phyloP scores from a whole-genome alignment of 2,888 invertebrate species.

The Acleris sparsana region DNA sequence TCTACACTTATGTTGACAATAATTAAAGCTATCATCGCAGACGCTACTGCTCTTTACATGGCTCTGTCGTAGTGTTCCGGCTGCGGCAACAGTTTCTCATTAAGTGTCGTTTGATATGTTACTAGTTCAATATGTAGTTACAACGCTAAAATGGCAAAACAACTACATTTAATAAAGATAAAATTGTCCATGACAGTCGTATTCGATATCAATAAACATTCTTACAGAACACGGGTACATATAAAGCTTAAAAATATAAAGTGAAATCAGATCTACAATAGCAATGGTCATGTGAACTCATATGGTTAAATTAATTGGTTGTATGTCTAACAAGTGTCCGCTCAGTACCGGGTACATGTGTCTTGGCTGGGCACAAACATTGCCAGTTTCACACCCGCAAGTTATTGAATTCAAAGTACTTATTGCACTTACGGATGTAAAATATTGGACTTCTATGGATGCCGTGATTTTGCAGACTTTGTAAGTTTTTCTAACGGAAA shows the following conservation, averaged over 20 bases:
- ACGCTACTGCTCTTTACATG: slow-evolving; percentile 51
- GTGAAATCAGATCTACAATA: slow-evolving; percentile 68
- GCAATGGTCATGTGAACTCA: slow-evolving; percentile 45
- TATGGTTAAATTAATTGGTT: slow-evolving; percentile 49
- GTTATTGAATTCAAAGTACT: neutral
- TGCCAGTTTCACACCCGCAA: slow-evolving; percentile 31
- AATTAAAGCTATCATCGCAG: slow-evolving; percentile 70
- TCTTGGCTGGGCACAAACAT: slow-evolving; percentile 25
- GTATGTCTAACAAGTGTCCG: slow-evolving; percentile 62
- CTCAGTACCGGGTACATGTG: slow-evolving; percentile 20
- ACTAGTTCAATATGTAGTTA: slow-evolving; percentile 35
- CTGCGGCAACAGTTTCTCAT: slow-evolving; percentile 41
- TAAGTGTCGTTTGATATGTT: slow-evolving; percentile 49
- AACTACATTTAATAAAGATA: slow-evolving; percentile 5
- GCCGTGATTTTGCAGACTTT: slow-evolving; percentile 67
- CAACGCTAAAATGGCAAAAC: slow-evolving; percentile 21
- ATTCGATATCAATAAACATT: slow-evolving; percentile 22
- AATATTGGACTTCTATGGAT: slow-evolving; percentile 18
- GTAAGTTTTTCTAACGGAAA: slow-evolving; percentile 80
- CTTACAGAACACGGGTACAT: slow-evolving; percentile 14
- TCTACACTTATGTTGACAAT: slow-evolving; percentile 50
- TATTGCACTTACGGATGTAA: slow-evolving; percentile 24
- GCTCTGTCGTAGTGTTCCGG: slow-evolving; percentile 32
- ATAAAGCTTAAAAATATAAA: slow-evolving; percentile 23
- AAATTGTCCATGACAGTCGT: slow-evolving; percentile 24